Evolutionary conservation across 1,140 invertebrate species (phyloP), one percentile per base, ranked within the genome.

Genomic region (Drosophila pseudoananassae): DNA sequence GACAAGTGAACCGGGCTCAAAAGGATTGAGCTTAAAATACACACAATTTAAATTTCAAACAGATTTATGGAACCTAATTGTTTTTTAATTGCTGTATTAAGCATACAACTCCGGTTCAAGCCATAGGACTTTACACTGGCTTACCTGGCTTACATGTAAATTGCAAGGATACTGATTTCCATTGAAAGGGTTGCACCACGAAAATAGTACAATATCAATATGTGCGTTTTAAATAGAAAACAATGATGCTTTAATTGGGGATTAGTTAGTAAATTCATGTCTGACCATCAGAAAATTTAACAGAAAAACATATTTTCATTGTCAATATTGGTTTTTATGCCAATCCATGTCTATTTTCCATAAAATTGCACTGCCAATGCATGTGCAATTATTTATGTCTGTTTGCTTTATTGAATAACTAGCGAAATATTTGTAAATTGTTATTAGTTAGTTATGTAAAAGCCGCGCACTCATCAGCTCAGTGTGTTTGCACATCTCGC

Each of bases 51-150:
- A 56, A 75, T 52, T 57, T 27, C 54, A 66, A 76, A 66, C 43
- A 76, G 71, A 76, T 76, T 76, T 58, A 76, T 76, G 54, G 33
- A 2, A 23, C 36, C 51, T 56, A 76, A 76, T 76, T 59, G 50
- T 38, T 66, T 68, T 76, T 60, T 76, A 76, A 76, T 76, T 76
- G 52, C 54, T 15, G 49, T 40, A 66, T 76, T 53, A 66, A 76
- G 38, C 9, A 40, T 49, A 23, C 14, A 45, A 14, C 29, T n/a
- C 27, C n/a, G n/a, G 15, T 2, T 2, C 7, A 40, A 40, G 12
- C 8, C 3, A 31, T 23, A 14, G 38, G 31, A 27, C 31, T 56
- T 36, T 31, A 10, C 45, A 14, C 14, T n/a, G 33, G 17, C 23
- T 31, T 31, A 58, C 46, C 52, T 51, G 52, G 45, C 23, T 50